phyloP scores from a whole-genome alignment of 2,888 invertebrate species.

The Drosophila fungiperda region DNA sequence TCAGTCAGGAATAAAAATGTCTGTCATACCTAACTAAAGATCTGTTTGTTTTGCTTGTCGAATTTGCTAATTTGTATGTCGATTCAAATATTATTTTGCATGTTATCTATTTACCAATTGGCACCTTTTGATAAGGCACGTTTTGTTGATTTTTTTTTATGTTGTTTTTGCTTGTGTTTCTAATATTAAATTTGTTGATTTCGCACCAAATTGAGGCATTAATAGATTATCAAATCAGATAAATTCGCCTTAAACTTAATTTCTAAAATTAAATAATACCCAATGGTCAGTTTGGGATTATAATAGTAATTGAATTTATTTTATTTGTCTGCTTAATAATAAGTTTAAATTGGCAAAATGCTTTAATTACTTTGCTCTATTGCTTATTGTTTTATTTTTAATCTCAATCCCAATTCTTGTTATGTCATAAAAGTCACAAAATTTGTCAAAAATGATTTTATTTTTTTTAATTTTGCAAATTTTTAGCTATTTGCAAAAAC shows the following conservation, averaged over 20 bases:
- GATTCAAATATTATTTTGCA: conserved; percentile 17
- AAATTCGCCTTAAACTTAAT: neutral
- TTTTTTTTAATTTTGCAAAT: neutral
- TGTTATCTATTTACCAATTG: conserved; percentile 56
- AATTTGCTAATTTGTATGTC: conserved; percentile 33
- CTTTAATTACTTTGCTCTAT: neutral
- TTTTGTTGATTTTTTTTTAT: conserved; percentile 23
- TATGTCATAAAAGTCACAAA: neutral
- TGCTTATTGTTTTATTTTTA: neutral
- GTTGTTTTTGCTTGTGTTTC: conserved; percentile 32
- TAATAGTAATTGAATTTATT: neutral
- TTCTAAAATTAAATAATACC: neutral
- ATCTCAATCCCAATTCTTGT: neutral
- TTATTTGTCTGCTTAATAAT: neutral
- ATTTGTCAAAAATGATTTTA: neutral
- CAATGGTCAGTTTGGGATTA: neutral
- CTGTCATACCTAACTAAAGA: conserved; percentile 1
- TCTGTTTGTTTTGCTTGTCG: neutral
- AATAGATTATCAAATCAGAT: conserved; percentile 54
- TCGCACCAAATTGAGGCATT: conserved; percentile 43
- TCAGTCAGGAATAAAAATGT: conserved; percentile 55
- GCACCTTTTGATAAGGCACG: conserved; percentile 59
- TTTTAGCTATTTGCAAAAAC: neutral
- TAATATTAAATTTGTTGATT: conserved; percentile 33
- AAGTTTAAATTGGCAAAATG: neutral